phyloP scores from a whole-genome alignment of 2,113 vertebrate genomes.

The Morone saxatilis region DNA sequence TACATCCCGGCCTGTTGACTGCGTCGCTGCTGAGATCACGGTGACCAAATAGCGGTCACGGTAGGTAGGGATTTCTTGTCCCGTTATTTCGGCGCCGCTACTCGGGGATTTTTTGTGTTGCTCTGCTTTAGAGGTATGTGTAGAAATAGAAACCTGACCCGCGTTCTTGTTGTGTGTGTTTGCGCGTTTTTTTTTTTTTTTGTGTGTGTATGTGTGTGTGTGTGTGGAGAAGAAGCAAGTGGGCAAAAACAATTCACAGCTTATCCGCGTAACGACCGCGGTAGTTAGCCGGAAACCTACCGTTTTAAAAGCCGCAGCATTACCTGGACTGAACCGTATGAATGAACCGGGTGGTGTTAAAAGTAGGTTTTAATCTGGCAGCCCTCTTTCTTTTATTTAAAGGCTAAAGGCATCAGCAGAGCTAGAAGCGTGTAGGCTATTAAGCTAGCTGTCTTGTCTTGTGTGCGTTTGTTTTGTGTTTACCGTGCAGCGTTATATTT shows the following conservation, averaged over 20 bases:
- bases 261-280: not conserved
- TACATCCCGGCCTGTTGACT: constrained; percentile 84
- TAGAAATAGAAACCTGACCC: not conserved
- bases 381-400: not conserved
- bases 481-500: not conserved
- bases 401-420: constrained; percentile 32
- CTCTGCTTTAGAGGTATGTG: too few relatives aligned
- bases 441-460: constrained; percentile 57
- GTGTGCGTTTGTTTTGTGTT: constrained; percentile 27
- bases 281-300: not conserved
- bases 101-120: not conserved
- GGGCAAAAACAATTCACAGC: constrained; percentile 19
- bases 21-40: constrained; percentile 70
- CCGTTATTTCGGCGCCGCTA: constrained; percentile 40
- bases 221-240: constrained; percentile 20
- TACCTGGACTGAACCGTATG: not conserved
- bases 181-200: not conserved
- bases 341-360: not conserved
- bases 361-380: not conserved
- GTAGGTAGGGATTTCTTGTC: constrained; percentile 19
- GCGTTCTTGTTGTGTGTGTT: constrained; percentile 2
- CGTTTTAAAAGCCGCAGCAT: not conserved
- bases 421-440: constrained; percentile 59
- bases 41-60: constrained; percentile 72
- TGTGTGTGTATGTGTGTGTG: too few relatives aligned